Evolutionary conservation across 2,888 invertebrate species (phyloP).

Genomic region (Epirrhoe tristata): DNA sequence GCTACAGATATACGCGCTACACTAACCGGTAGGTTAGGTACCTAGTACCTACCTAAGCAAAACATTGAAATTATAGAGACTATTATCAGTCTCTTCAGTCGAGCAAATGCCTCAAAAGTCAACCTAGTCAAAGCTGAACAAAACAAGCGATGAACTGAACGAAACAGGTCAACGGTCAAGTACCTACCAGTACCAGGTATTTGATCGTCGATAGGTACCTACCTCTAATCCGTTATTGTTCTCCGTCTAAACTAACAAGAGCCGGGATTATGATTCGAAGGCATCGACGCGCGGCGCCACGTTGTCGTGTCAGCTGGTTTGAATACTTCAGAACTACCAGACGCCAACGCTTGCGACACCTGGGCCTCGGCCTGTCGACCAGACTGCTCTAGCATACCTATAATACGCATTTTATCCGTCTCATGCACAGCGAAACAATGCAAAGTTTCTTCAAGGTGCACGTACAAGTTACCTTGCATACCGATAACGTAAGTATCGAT

Average conservation of each 20-base stretch:
- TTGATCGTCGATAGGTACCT: neutral
- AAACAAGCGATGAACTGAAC: neutral
- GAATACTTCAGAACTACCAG: conserved; percentile 66
- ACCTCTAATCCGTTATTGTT: conserved; percentile 15
- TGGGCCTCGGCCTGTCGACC: conserved; percentile 48
- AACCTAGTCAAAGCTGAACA: neutral
- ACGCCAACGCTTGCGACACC: conserved; percentile 76
- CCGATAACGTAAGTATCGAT: conserved; percentile 44
- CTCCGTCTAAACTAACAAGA: conserved; percentile 17
- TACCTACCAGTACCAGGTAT: conserved; percentile 19
- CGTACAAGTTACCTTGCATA: conserved; percentile 39
- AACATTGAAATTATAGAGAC: no score
- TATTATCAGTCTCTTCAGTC: neutral
- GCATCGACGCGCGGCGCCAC: conserved; percentile 52
- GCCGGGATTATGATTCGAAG: conserved; percentile 53
- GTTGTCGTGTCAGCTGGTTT: conserved; percentile 60
- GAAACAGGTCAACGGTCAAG: neutral
- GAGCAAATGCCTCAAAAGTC: neutral
- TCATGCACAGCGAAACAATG: conserved; percentile 9
- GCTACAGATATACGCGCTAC: no score
- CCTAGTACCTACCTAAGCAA: no score
- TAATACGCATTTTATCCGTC: conserved; percentile 41
- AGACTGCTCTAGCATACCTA: conserved; percentile 68
- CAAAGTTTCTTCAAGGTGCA: conserved; percentile 22
- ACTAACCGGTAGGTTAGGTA: no score